Base-by-base conservation (phyloP, 2,797 vertebrate genomes). In the Manis pentadactyla region DNA sequence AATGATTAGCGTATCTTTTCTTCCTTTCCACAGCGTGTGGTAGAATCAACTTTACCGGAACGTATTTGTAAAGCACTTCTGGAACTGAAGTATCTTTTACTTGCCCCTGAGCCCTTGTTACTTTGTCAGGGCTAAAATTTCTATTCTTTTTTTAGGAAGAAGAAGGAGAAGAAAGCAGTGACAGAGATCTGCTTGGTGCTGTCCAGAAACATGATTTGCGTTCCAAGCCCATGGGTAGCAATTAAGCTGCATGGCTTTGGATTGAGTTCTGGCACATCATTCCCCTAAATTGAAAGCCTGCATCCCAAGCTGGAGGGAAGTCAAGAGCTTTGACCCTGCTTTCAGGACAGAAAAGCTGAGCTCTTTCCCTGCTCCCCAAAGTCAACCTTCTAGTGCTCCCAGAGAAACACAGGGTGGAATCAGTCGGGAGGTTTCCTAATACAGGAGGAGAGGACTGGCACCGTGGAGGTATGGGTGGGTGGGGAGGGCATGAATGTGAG, bases 251-350 rank as follows among this genome's bases (percentile, higher is more conserved):
- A 87, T 83, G 94, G 95, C 78, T 78, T 91, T 83, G 57, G 71
- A 87, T 68, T 39, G 37, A 79, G 66, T 53, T 69, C 93, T 94
- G 92, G 85, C 69, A 73, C 21, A 25, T 57, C 82, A 90, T 92
- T 66, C 23, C 51, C 90, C 75, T 95, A 96, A 98, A 98, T 97
- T 97, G 97, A 97, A 97, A 96, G 96, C 64, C 88, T 96, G 75
- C 21, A 29, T 93, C 95, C 91, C 57, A 29, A 57, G 11, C 90
- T 97, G 96, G 97, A 98, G 49, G 13, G 75, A 74, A 96, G 59
- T 89, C 97, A 97, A 95, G 29, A 95, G 78, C 46, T 90, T 89
- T 97, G 97, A 98, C 97, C 97, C 73, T 75, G 90, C 93, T 96
- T 90, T 98, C 85, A 97, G 97, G 97, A 97, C 97, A 98, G 31